Evolutionary conservation across 1,140 invertebrate genomes (phyloP).

Genomic region (Armadillidium nasatum): DNA sequence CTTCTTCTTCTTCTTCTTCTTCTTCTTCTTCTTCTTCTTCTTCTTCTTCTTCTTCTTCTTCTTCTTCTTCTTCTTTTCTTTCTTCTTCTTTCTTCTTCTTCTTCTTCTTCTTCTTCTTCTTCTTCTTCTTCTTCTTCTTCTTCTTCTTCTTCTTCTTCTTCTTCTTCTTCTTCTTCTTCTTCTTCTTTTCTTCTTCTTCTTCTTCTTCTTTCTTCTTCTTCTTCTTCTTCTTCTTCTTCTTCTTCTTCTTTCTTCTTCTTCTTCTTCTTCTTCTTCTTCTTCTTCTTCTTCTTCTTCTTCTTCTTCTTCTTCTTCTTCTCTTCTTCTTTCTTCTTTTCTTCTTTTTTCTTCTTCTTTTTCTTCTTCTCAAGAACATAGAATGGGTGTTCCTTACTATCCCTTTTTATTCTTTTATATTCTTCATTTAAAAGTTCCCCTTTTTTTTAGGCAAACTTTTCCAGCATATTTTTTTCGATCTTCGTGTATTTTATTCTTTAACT

Average conservation of each 20-base stretch:
- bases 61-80: background rate
- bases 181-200: background rate
- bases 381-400: too few relatives aligned
- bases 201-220: background rate
- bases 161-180: background rate
- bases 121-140: background rate
- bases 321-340: background rate
- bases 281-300: conserved; percentile 14
- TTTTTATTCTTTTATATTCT: too few relatives aligned
- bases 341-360: background rate
- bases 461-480: too few relatives aligned
- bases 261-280: background rate
- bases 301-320: conserved; percentile 21
- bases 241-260: background rate
- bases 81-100: background rate
- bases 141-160: background rate
- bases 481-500: too few relatives aligned
- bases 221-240: background rate
- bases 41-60: background rate
- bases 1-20: background rate
- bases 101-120: background rate
- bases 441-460: too few relatives aligned
- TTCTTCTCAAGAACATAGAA: background rate
- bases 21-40: background rate
- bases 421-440: too few relatives aligned